Conservation (phyloP, 2,113 vertebrate species). For the Triplophysa rosa region DNA sequence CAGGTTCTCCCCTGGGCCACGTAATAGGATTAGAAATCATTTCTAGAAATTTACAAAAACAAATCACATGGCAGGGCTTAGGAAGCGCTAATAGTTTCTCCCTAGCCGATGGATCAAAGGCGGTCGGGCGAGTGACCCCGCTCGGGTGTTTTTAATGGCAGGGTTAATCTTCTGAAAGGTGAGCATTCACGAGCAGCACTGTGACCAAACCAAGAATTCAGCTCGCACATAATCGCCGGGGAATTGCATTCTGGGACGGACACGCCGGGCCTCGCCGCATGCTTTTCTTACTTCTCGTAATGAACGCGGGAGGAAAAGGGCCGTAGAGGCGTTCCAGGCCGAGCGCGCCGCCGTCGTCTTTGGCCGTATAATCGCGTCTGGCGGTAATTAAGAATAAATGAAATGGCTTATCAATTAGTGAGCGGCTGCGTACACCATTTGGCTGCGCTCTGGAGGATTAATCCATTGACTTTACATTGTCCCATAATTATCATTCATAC, state of each 20-base stretch:
- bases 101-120: slow-evolving; percentile 99
- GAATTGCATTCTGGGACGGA: slow-evolving; percentile 63
- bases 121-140: slow-evolving; percentile 92
- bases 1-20: slow-evolving; percentile 88
- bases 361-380: slow-evolving; percentile 69
- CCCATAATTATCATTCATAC: slow-evolving; percentile 78
- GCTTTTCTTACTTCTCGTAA: too few species aligned
- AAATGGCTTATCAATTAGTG: slow-evolving; percentile 75
- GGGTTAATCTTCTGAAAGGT: slow-evolving; percentile 99
- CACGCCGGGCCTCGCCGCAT: too few species aligned
- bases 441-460: slow-evolving; percentile 72
- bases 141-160: slow-evolving; percentile 97
- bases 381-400: slow-evolving; percentile 77
- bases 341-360: slow-evolving; percentile 22
- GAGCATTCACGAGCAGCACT: slow-evolving; percentile 96
- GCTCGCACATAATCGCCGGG: slow-evolving; percentile 82
- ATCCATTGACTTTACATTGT: slow-evolving; percentile 79
- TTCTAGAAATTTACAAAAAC: slow-evolving; percentile 99
- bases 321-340: too few species aligned
- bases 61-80: slow-evolving; percentile 99
- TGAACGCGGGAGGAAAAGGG: too few species aligned
- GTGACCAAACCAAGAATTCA: slow-evolving; percentile 99
- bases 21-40: slow-evolving; percentile 99
- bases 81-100: slow-evolving; percentile 98
- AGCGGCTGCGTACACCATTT: slow-evolving; percentile 69